Evolutionary conservation across 2,113 vertebrate genomes (phyloP).

Genomic region (Motacilla alba): DNA sequence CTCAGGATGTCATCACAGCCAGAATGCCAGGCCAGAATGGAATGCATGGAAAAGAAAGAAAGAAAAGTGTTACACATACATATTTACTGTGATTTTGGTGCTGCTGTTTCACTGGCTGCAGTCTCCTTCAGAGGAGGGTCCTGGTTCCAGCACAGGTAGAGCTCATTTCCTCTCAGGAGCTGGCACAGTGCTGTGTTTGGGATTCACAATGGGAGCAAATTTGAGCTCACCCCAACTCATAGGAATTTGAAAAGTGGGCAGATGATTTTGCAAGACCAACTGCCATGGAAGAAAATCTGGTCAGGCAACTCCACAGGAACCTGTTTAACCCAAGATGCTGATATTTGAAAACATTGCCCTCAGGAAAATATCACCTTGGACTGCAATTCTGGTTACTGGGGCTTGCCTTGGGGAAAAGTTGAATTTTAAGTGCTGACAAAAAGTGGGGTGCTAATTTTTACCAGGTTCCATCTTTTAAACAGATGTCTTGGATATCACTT

Average conservation of each 20-base stretch:
- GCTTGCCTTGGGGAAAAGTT: not conserved
- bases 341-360: not conserved
- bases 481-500: not conserved
- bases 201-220: not conserved
- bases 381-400: not conserved
- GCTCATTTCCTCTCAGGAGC: not conserved
- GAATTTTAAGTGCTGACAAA: not conserved
- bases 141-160: not conserved
- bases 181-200: not conserved
- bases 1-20: not conserved
- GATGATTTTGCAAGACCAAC: not conserved
- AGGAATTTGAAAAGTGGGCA: not conserved
- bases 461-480: not conserved
- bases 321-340: not conserved
- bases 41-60: not conserved
- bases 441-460: not conserved
- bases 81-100: not conserved
- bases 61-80: not conserved
- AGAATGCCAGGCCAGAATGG: not conserved
- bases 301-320: not conserved
- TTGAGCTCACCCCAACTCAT: rapidly evolving
- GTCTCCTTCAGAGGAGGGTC: not conserved
- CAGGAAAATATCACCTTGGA: not conserved
- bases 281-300: not conserved
- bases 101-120: not conserved